Conservation (phyloP, 1,140 invertebrate species). For the Drosophila pruinosa region DNA sequence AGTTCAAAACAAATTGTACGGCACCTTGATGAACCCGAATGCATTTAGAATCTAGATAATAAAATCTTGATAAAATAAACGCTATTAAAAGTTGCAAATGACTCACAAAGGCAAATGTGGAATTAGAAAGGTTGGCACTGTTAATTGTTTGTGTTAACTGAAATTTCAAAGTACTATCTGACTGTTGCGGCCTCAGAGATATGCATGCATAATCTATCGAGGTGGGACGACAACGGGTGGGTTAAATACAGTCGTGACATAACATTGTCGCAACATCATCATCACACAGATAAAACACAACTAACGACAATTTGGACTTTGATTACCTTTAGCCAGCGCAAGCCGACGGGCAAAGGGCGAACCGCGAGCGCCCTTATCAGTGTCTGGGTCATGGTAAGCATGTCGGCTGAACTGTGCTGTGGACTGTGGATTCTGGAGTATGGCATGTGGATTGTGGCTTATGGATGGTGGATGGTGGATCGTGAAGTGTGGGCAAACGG, state of each 20-base stretch:
- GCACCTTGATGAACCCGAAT: no score
- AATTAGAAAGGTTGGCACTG: not conserved
- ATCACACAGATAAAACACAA: not conserved
- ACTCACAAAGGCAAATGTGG: not conserved
- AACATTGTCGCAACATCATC: not conserved
- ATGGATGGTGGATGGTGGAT: not conserved
- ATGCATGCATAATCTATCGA: not conserved
- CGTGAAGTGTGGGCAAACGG: no score
- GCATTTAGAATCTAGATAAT: no score
- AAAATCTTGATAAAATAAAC: not conserved
- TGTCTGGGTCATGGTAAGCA: not conserved
- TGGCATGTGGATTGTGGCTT: conserved; percentile 2
- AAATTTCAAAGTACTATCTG: not conserved
- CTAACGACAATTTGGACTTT: not conserved
- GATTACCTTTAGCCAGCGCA: not conserved
- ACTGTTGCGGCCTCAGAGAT: not conserved
- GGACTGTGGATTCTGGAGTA: not conserved
- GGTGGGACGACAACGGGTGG: no score
- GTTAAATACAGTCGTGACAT: not conserved
- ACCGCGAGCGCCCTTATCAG: not conserved
- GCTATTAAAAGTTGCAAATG: not conserved
- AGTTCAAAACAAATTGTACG: no score
- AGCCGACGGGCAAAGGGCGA: conserved; percentile 18
- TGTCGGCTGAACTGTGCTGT: not conserved
- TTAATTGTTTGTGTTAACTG: not conserved